phyloP scores from a whole-genome alignment of 2,888 invertebrate species.

The Caradrina kadenii region DNA sequence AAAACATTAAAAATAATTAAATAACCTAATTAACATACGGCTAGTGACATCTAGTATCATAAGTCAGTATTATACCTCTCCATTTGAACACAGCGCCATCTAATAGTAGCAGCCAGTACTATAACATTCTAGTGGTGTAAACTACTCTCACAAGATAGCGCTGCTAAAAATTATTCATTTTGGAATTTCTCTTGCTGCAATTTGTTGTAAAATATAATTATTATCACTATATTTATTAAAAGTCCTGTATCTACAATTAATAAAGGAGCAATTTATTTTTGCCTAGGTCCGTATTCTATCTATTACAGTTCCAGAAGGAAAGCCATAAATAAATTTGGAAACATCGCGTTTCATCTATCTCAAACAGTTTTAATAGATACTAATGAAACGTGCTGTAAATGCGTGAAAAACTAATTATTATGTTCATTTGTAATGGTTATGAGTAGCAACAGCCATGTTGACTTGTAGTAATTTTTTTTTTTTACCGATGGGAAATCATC shows the following conservation, averaged over 20 bases:
- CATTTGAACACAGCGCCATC: slow-evolving; percentile 14
- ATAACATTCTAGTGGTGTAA: not conserved
- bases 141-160: slow-evolving; percentile 18
- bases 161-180: not conserved
- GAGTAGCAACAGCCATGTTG: slow-evolving; percentile 6
- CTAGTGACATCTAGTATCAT: slow-evolving; percentile 27
- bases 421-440: slow-evolving; percentile 24
- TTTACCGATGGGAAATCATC: no score
- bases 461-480: no score
- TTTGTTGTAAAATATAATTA: not conserved
- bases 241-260: no score
- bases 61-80: not conserved
- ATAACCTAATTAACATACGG: not conserved
- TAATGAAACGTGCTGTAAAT: slow-evolving; percentile 34
- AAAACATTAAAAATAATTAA: no score
- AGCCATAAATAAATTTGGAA: not conserved
- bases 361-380: slow-evolving; percentile 19
- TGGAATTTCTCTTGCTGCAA: no score
- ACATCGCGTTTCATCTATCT: not conserved
- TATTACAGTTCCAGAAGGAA: no score
- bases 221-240: no score
- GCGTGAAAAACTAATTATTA: slow-evolving; percentile 52
- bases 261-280: no score
- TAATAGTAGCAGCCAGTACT: not conserved
- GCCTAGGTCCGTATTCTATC: no score